Percentiles rank a stretch among this genome's conserved stretches.
These are phyloP conservation scores for Fragum sueziense DNA, from an alignment of 2,888 invertebrate genomes.

Conservation along the genomic window DNA sequence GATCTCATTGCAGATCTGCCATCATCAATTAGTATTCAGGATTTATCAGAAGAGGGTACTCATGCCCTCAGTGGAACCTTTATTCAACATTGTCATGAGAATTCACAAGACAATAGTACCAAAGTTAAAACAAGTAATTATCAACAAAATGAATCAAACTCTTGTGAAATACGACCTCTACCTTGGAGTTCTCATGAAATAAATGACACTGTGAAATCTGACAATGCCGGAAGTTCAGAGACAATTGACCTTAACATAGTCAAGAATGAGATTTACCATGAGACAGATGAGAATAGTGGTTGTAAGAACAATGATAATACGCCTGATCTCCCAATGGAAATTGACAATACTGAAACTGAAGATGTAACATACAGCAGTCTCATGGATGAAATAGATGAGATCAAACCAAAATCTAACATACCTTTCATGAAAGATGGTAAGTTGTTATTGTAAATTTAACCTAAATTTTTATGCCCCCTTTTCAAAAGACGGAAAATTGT, in stretches of 20 bases:
- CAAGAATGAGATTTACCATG: background rate
- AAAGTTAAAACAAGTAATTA: background rate
- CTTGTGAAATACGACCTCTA: no score
- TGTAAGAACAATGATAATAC: no score
- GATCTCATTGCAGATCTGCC: no score
- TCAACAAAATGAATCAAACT: background rate
- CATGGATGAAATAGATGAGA: constrained; percentile 33
- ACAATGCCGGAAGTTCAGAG: background rate
- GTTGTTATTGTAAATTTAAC: background rate
- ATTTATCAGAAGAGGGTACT: background rate
- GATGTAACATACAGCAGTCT: constrained; percentile 6
- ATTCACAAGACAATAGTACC: background rate
- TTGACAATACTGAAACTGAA: background rate
- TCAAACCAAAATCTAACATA: constrained; percentile 32
- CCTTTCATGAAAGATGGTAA: constrained; percentile 33
- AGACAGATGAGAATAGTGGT: background rate
- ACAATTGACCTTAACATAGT: no score
- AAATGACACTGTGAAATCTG: background rate
- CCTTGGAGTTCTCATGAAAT: background rate
- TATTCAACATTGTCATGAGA: background rate
- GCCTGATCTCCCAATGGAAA: background rate
- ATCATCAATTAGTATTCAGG: no score
- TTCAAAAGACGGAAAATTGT: background rate
- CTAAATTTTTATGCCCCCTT: background rate
- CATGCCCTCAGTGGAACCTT: background rate